phyloP scores from a whole-genome alignment of 2,113 vertebrate genomes.

The Rhipidura dahli region DNA sequence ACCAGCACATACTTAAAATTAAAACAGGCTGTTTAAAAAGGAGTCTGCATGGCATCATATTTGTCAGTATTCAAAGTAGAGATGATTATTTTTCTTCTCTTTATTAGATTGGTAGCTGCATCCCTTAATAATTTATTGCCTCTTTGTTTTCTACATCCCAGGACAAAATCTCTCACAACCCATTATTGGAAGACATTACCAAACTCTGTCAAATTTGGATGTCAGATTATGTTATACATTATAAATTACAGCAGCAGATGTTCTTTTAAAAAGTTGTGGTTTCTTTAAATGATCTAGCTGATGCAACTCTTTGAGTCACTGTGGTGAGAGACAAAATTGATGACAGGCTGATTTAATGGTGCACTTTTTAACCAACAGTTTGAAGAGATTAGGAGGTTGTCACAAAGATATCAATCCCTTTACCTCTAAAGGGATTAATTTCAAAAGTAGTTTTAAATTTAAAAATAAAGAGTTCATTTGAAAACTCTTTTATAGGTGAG shows the following conservation, averaged over 20 bases:
- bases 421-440: conserved; percentile 59
- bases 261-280: conserved; percentile 59
- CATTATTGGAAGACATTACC: conserved; percentile 28
- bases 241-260: conserved; percentile 52
- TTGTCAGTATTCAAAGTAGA: conserved; percentile 19
- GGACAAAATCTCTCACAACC: conserved; percentile 29
- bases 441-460: conserved; percentile 45
- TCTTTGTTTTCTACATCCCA: conserved; percentile 2
- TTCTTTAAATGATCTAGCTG: conserved; percentile 51
- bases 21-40: conserved; percentile 51
- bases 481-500: not conserved
- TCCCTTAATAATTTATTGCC: conserved; percentile 8
- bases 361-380: conserved; percentile 56
- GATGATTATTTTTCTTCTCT: not conserved
- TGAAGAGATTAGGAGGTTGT: conserved; percentile 53
- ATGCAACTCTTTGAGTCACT: conserved; percentile 46
- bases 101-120: not conserved
- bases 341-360: conserved; percentile 56
- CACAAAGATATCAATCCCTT: conserved; percentile 51
- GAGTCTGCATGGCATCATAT: conserved; percentile 5
- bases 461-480: conserved; percentile 33
- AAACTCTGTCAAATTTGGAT: conserved; percentile 33
- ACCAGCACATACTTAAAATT: conserved; percentile 62
- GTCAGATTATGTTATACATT: conserved; percentile 52
- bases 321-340: conserved; percentile 65